Conservation (phyloP, 2,113 vertebrate genomes). For the Ptilonorhynchus violaceus region DNA sequence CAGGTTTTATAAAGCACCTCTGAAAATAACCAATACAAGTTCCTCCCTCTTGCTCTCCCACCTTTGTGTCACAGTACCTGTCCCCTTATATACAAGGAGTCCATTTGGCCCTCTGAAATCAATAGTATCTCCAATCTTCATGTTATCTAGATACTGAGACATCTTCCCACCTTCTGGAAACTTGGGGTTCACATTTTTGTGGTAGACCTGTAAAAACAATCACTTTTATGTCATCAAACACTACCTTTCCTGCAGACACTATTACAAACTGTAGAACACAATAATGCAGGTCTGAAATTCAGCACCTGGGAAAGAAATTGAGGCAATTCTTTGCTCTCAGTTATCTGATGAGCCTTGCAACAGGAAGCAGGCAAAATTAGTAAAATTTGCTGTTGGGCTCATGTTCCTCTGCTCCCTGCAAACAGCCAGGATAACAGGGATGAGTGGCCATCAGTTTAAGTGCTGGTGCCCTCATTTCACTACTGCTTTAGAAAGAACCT, state of each 20-base stretch:
- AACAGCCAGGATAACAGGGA: background rate
- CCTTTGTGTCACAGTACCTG: constrained; percentile 68
- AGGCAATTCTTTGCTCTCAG: background rate
- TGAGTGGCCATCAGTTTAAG: background rate
- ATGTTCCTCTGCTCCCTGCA: background rate
- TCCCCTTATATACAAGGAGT: constrained; percentile 82
- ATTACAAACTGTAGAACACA: background rate
- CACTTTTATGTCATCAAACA: background rate
- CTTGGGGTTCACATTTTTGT: constrained; percentile 82
- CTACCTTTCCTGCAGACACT: background rate
- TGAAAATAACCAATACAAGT: background rate
- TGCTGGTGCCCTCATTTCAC: background rate
- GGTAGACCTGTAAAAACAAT: constrained; percentile 79
- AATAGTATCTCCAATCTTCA: constrained; percentile 84
- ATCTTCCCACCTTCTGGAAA: constrained; percentile 91
- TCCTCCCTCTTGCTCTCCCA: background rate
- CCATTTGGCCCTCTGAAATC: constrained; percentile 89
- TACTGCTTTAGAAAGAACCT: background rate
- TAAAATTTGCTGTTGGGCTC: background rate
- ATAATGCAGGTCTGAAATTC: background rate
- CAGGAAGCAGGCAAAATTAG: background rate
- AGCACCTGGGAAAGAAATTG: background rate
- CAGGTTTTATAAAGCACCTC: background rate
- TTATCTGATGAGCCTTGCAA: background rate
- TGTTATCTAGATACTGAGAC: constrained; percentile 86